Conservation (phyloP, 2,888 invertebrate species). For the Calliopum simillimum region DNA sequence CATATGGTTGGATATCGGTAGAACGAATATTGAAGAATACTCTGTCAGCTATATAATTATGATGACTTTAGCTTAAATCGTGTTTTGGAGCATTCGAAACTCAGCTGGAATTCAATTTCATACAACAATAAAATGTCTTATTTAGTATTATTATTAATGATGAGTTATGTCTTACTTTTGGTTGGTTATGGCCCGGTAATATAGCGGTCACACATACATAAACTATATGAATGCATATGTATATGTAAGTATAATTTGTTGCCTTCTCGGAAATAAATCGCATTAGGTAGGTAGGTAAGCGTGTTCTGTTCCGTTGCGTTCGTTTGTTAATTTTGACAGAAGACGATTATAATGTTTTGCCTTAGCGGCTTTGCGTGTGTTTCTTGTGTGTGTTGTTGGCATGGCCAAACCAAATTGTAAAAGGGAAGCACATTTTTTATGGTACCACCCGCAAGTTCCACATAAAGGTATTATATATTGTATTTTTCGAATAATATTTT, state of each 20-base stretch:
- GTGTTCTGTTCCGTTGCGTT: slow-evolving; percentile 2
- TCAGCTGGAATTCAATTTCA: slow-evolving; percentile 26
- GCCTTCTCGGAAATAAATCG: slow-evolving; percentile 27
- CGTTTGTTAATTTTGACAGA: slow-evolving; percentile 4
- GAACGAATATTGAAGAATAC: too few relatives aligned
- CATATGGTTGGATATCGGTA: too few relatives aligned
- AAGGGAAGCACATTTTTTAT: not conserved
- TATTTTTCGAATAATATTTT: too few relatives aligned
- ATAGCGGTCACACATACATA: slow-evolving; percentile 1
- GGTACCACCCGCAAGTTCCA: slow-evolving; percentile 17
- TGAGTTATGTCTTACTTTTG: not conserved
- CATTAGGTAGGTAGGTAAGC: slow-evolving; percentile 13
- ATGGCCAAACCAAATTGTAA: not conserved
- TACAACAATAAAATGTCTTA: slow-evolving; percentile 26
- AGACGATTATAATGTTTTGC: slow-evolving; percentile 16
- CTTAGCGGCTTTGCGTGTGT: too few relatives aligned
- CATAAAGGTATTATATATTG: not conserved
- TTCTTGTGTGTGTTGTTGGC: too few relatives aligned
- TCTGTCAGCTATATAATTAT: too few relatives aligned
- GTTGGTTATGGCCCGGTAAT: too few relatives aligned
- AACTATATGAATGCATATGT: slow-evolving; percentile 6
- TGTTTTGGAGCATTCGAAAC: too few relatives aligned
- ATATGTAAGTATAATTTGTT: not conserved
- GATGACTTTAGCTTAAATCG: too few relatives aligned
- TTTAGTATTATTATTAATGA: slow-evolving; percentile 18